Percentiles rank a stretch among this genome's conserved stretches.
phyloP scores from a whole-genome alignment of 2,113 vertebrate species.

The Takifugu bimaculatus region DNA sequence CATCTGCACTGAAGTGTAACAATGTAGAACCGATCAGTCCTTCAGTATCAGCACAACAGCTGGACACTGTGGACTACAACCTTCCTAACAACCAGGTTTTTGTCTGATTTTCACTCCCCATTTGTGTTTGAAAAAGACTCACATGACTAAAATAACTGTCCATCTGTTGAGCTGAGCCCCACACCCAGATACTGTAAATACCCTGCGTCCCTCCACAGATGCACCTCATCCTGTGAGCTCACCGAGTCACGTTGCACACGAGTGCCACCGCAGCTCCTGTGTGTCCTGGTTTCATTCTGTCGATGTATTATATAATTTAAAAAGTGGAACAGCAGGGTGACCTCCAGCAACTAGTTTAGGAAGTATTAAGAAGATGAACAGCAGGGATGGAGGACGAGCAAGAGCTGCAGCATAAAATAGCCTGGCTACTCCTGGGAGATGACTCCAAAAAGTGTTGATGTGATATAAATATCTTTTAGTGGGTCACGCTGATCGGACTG shows the following conservation, averaged over 20 bases:
- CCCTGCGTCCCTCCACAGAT: slow-evolving; percentile 13
- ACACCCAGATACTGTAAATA: slow-evolving; percentile 3
- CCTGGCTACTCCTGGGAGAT: slow-evolving; percentile 52
- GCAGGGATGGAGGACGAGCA: slow-evolving; percentile 45
- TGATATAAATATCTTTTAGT: slow-evolving; percentile 70
- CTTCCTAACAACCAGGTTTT: background rate
- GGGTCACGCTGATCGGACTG: slow-evolving; percentile 57
- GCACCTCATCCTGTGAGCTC: slow-evolving; percentile 18
- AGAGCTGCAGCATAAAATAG: slow-evolving; percentile 61
- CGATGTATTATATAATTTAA: slow-evolving; percentile 62
- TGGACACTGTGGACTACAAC: too few relatives aligned
- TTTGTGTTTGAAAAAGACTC: too few relatives aligned
- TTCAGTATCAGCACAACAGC: background rate
- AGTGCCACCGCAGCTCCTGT: slow-evolving; percentile 42
- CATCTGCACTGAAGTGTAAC: background rate
- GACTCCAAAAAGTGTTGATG: slow-evolving; percentile 41
- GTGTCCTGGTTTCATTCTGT: slow-evolving; percentile 72
- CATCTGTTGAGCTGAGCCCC: slow-evolving; percentile 8
- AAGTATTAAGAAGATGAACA: slow-evolving; percentile 42
- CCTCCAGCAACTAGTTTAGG: slow-evolving; percentile 69
- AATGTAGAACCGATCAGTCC: too few relatives aligned
- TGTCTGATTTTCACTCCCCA: background rate
- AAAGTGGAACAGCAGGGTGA: slow-evolving; percentile 69
- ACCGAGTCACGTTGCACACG: slow-evolving; percentile 51
- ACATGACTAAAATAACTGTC: slow-evolving; percentile 2